Evolutionary conservation across 2,888 invertebrate genomes (phyloP).

Genomic region (Lobophora halterata): DNA sequence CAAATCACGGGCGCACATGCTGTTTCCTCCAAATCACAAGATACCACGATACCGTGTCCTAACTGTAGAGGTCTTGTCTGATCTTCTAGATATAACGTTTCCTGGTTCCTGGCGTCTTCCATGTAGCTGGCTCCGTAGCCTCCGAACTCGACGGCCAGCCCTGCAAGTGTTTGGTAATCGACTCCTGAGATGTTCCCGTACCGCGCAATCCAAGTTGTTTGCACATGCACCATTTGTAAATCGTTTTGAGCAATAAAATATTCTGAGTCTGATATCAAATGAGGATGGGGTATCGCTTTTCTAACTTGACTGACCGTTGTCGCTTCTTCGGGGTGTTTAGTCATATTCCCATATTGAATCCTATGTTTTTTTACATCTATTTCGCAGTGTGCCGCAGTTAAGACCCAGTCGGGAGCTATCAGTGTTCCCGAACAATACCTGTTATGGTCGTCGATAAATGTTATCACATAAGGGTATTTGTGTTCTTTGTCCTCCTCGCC

Average conservation of each 20-base stretch:
- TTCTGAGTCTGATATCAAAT: not conserved
- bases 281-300: constrained; percentile 1
- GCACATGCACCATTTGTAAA: constrained; percentile 2
- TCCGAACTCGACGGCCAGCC: not conserved
- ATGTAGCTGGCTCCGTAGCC: not conserved
- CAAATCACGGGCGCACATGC: constrained; percentile 1
- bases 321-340: not conserved
- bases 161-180: constrained; percentile 2
- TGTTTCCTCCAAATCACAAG: not conserved
- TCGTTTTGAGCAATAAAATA: not conserved
- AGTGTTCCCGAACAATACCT: constrained; percentile 20
- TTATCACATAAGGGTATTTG: constrained; percentile 4
- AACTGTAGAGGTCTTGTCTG: not conserved
- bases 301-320: not conserved
- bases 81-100: not conserved
- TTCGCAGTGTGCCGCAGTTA: constrained; percentile 13
- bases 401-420: constrained; percentile 19
- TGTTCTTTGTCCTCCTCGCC: not conserved
- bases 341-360: constrained; percentile 4
- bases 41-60: constrained; percentile 1
- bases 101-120: not conserved
- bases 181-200: constrained; percentile 2
- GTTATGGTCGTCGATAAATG: not conserved
- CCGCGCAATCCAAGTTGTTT: not conserved
- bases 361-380: not conserved